Evolutionary conservation across 2,797 vertebrate species (phyloP).

Genomic region (Scolopax rusticola): DNA sequence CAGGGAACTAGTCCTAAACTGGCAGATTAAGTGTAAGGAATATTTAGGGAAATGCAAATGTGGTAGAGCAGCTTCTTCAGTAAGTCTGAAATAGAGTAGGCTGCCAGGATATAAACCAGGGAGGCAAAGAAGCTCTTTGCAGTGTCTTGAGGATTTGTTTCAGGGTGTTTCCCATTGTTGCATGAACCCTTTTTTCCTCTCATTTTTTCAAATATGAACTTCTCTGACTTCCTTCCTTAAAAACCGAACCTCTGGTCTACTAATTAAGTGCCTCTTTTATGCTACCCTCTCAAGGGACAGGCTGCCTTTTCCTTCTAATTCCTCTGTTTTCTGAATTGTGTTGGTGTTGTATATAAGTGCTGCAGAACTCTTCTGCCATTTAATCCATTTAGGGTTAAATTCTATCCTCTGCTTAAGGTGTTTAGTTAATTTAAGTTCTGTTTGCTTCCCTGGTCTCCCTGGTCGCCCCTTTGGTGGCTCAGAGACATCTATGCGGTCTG

Average conservation of each 20-base stretch:
- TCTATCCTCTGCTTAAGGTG: not conserved
- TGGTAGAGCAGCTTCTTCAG: not conserved
- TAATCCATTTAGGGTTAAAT: not conserved
- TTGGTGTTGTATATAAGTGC: not conserved
- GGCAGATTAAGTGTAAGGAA: not conserved
- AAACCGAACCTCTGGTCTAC: not conserved
- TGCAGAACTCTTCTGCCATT: not conserved
- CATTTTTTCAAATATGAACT: not conserved
- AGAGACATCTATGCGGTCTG: not conserved
- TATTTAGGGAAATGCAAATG: not conserved
- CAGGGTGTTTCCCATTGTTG: not conserved
- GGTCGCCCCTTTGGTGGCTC: not conserved
- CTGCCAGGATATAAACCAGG: not conserved
- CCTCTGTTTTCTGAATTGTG: not conserved
- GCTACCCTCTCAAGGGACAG: not conserved
- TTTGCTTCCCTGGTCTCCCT: not conserved
- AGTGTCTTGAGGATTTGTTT: not conserved
- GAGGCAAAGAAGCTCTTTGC: not conserved
- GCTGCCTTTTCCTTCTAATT: not conserved
- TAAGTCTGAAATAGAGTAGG: not conserved
- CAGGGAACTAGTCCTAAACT: not conserved
- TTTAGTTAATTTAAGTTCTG: not conserved
- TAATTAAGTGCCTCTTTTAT: not conserved
- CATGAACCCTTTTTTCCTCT: not conserved
- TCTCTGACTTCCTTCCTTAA: not conserved